Base-by-base conservation (phyloP, 2,888 invertebrate species). In the Microchrysa polita region DNA sequence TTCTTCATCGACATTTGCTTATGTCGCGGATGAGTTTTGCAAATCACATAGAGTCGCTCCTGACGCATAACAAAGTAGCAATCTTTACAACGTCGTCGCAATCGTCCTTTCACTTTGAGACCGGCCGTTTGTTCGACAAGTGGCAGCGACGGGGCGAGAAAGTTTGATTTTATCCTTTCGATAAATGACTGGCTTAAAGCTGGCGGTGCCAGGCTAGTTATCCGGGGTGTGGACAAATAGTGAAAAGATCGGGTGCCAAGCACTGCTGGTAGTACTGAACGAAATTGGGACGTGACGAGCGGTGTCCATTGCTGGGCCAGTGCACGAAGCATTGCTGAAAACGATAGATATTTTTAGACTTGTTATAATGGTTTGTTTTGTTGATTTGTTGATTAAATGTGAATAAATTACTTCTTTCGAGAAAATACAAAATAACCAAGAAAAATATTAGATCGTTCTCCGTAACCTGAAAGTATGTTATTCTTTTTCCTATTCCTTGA, bases 1-100 rank as follows among this genome's bases (percentile, higher is more conserved):
- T 90, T 88, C 74, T 88, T 87, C 87, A 91, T 90, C 16, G 90
- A 85, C 89, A 91, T 91, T 84, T 94, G 94, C 81, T 95, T 95
- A 81, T 96, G 95, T 48, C 94, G 88, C 22, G 91, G 91, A 80
- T 90, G 90, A 34, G 90, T 90, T 73, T 90, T 90, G 79, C 95
- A 96, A 77, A 92, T 88, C 55, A 93, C 89, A 82, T 90, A 92
- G 78, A 89, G 81, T 74, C 92, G 87, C 77, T 91, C 88, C 78
- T 92, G 87, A 73, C 91, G 85, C 57, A 87, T 85, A 12, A 93
- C 90, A 79, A 92, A 87, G 79, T 91, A 92, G 81, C 96, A 96
- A 79, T 92, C 91, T 82, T 90, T 91, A 81, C 96, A 96, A 53
- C 95, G 89, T 72, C 89, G 87, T 74, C 87, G 87, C 40, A 93